Base-by-base conservation (phyloP, 2,113 vertebrate species). In the Cebus imitator region DNA sequence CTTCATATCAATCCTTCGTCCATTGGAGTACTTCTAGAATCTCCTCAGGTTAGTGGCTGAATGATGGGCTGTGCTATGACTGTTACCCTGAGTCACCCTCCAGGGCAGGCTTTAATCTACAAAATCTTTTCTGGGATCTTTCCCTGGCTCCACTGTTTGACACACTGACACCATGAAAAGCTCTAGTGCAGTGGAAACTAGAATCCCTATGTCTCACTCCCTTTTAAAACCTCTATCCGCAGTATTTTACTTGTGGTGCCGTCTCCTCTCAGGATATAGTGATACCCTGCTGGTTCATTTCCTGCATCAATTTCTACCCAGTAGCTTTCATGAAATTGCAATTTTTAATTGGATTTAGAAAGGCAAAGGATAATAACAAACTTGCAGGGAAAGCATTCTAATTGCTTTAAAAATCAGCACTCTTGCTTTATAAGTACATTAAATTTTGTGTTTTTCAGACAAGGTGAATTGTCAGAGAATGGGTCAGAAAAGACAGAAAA, bases 261-360 rank as follows among this genome's bases (percentile, higher is more conserved):
- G 13, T 85, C 21, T 27, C 14, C 55, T 82, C 8, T 52, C 58
- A n/a, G 85, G 32, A 70, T 66, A 1, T 10, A 30, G 10, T 2
- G 0, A 21, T 17, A n/a, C n/a, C 30, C 61, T 75, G 23, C 17
- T 2, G 45, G 6, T 43, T 94, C 20, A 52, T 80, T 89, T 94
- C 55, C 57, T 95, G 21, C 32, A 23, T 86, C 66, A 14, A 78
- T 94, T 80, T 48, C 85, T 82, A 48, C 17, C 20, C 10, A 52
- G 66, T 23, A 55, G 21, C 17, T 91, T 90, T 86, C 40, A 61
- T 37, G 37, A 37, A 66, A 35, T 12, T 83, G 23, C 66, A 58
- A 43, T 72, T 94, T 93, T 88, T 96, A 88, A 97, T 58, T 79
- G 32, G 58, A 76, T 8, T 93, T 88, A 79, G 55, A 84, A 84